Percentiles rank a stretch among this genome's conserved stretches.
Conservation (phyloP, 2,797 vertebrate genomes). For the Gymnoscopelus microlampas region DNA sequence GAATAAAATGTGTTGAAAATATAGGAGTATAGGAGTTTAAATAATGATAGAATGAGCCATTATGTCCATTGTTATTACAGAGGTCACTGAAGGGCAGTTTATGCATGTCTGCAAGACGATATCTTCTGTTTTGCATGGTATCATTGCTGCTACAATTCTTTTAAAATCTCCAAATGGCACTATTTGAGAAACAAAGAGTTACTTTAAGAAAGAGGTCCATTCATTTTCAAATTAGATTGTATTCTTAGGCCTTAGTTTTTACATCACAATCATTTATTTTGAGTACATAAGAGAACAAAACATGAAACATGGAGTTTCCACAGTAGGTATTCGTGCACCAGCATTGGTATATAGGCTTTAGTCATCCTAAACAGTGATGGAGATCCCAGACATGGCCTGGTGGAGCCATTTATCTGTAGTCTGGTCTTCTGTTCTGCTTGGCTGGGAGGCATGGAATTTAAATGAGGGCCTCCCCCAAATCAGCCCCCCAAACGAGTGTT, state of each 20-base stretch:
- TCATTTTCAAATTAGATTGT: slow-evolving; percentile 6
- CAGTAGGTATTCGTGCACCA: slow-evolving; percentile 17
- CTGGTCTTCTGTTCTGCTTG: slow-evolving; percentile 76
- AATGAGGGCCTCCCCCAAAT: slow-evolving; percentile 50
- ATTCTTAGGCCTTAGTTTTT: slow-evolving; percentile 12
- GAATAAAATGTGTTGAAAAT: neutral
- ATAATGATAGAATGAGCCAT: slow-evolving; percentile 10
- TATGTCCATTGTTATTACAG: neutral
- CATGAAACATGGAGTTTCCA: slow-evolving; percentile 44
- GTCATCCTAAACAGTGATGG: slow-evolving; percentile 60
- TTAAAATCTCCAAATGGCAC: no score
- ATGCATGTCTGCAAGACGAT: no score
- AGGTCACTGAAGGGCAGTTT: no score
- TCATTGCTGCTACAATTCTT: slow-evolving; percentile 5
- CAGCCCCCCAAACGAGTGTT: slow-evolving; percentile 68
- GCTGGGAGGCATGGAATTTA: slow-evolving; percentile 73
- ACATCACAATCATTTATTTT: neutral
- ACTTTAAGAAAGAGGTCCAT: no score
- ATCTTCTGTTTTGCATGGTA: neutral
- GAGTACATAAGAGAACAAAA: slow-evolving; percentile 13
- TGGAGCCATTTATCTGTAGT: slow-evolving; percentile 76
- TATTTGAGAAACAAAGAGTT: no score
- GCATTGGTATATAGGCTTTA: slow-evolving; percentile 33
- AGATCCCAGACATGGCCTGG: slow-evolving; percentile 69
- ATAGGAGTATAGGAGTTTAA: neutral